Evolutionary conservation across 2,888 invertebrate species (phyloP), one percentile per base, ranked within the genome.

Genomic region (Cerastis leucographa): DNA sequence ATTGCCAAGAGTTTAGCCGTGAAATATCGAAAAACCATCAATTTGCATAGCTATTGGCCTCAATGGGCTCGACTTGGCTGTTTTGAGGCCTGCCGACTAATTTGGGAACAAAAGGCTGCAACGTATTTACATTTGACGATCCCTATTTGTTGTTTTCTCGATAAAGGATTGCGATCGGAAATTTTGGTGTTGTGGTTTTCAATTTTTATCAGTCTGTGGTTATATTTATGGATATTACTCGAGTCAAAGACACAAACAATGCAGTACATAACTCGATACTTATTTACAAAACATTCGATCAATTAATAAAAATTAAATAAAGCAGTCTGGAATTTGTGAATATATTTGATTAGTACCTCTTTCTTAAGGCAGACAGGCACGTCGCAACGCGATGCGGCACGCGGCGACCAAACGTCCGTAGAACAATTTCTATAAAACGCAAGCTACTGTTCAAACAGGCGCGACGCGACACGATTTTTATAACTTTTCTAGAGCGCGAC

Each of bases 21-120:
- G 76, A 86, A 83, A 81, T 88, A 88, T 88, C 81, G 87, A 86
- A 81, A 88, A 86, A 74, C 87, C 85, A 88, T 86, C 70, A 70
- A 85, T 88, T 87, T 82, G 70, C 83, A 86, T 87, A 72, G 71
- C 81, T 76, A 84, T 84, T 65, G 76, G 49, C 35, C 74, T 65
- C 87, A 74, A 74, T 70, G 69, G 85, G 85, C 51, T 46, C 17
- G 76, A 76, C 49, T 78, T 51, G 51, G 70, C 59, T 74, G 68
- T 75, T 87, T 78, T 78, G 71, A 82, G 73, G 88, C 29, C 64
- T 74, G 66, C 71, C 71, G 40, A 62, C 71, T 72, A 84, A 84
- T 83, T 84, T 71, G 56, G 62, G 29, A 84, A 83, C 86, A 86
- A 86, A 84, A 74, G 69, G 35, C n/a, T 68, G 74, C 64, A 56